Evolutionary conservation across 2,797 vertebrate genomes (phyloP).

Genomic region (Heliangelus exortis): DNA sequence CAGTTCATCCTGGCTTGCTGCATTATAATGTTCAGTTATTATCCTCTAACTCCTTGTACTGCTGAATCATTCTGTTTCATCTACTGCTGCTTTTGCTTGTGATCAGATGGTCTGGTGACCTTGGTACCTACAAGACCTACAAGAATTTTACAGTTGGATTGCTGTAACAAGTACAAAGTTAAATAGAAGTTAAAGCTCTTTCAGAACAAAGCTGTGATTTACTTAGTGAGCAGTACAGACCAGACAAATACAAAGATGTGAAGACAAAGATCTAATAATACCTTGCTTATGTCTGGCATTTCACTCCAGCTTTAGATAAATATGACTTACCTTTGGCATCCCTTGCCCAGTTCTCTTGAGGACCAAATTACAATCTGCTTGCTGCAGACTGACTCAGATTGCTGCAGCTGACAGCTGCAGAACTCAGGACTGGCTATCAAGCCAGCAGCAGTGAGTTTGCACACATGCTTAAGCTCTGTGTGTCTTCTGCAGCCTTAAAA

Average conservation of each 20-base stretch:
- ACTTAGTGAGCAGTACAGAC: neutral
- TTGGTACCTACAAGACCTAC: neutral
- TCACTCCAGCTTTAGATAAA: neutral
- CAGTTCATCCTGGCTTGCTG: neutral
- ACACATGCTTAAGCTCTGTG: neutral
- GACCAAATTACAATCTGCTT: slow-evolving; percentile 13
- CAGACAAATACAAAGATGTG: neutral
- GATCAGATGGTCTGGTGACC: slow-evolving; percentile 14
- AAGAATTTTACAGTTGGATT: neutral
- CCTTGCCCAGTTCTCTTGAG: slow-evolving; percentile 2
- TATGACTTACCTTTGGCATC: slow-evolving; percentile 47
- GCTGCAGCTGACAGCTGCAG: slow-evolving; percentile 61
- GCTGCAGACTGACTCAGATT: slow-evolving; percentile 22
- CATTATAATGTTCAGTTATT: neutral
- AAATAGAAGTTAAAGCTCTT: neutral
- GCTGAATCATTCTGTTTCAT: slow-evolving; percentile 51
- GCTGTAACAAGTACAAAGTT: neutral
- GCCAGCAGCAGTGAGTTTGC: slow-evolving; percentile 50
- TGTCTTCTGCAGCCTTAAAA: neutral
- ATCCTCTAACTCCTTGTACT: neutral
- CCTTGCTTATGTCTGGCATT: neutral
- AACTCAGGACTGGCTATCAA: neutral
- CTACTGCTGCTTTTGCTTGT: neutral
- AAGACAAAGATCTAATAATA: neutral
- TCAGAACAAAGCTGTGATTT: neutral